Conservation (phyloP, 2,797 vertebrate genomes). For the Spheniscus humboldti region DNA sequence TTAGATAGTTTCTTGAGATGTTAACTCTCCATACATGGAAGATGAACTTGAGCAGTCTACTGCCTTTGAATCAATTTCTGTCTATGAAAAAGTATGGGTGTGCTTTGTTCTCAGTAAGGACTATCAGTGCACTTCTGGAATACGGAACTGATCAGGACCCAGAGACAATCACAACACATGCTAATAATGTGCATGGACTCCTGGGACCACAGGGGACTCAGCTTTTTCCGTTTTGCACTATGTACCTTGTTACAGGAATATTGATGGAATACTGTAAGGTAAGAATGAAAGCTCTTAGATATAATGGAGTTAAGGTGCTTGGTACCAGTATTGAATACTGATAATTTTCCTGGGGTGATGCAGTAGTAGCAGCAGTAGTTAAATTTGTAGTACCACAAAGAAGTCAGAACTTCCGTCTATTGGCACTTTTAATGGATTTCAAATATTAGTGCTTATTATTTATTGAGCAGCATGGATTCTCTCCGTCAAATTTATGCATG, state of each 20-base stretch:
- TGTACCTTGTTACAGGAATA: not conserved
- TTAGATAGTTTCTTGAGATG: not conserved
- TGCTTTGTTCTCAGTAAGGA: not conserved
- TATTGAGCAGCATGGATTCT: not conserved
- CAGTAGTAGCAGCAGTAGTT: not conserved
- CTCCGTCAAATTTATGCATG: not conserved
- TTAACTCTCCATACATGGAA: not conserved
- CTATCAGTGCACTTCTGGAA: not conserved
- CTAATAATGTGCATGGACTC: not conserved
- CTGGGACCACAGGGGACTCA: not conserved
- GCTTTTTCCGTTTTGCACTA: not conserved
- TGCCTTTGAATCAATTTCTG: not conserved
- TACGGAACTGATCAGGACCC: not conserved
- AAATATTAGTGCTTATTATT: not conserved
- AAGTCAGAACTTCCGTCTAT: not conserved
- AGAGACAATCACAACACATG: not conserved
- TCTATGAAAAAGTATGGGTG: not conserved
- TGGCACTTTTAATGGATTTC: not conserved
- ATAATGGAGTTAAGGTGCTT: not conserved
- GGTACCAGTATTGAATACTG: not conserved
- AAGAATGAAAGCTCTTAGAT: not conserved
- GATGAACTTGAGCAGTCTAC: not conserved
- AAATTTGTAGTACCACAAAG: not conserved
- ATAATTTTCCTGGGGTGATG: not conserved
- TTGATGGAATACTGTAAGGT: not conserved